Evolutionary conservation across 1,140 invertebrate species (phyloP).

Genomic region (Melanaphis sacchari): DNA sequence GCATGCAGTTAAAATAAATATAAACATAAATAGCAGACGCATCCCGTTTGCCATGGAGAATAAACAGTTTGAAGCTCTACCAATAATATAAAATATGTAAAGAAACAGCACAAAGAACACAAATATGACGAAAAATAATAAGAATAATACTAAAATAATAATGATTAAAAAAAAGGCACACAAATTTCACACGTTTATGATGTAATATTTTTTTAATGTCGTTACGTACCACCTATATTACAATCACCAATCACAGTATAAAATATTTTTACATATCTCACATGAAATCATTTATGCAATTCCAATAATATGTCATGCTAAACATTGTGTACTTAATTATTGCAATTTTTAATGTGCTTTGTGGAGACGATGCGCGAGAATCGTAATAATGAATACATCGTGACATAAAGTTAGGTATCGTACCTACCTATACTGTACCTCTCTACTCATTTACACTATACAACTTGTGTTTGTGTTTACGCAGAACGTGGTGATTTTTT

Average conservation of each 20-base stretch:
- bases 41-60: constrained; percentile 31
- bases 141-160: not conserved
- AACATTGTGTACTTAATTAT: not conserved
- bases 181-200: constrained; percentile 12
- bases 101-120: constrained; percentile 39
- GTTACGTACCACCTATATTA: constrained; percentile 31
- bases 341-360: constrained; percentile 12
- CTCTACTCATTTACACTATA: not conserved
- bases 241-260: constrained; percentile 51
- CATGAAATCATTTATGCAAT: not conserved
- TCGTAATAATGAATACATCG: not conserved
- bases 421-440: not conserved
- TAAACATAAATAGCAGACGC: constrained; percentile 27
- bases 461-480: not conserved
- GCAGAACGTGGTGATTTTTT: not conserved
- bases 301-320: not conserved
- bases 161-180: not conserved
- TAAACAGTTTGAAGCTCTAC: constrained; percentile 38
- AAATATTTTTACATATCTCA: not conserved
- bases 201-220: not conserved
- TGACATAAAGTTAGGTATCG: not conserved
- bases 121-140: not conserved
- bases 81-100: not conserved
- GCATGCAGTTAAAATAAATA: constrained; percentile 25
- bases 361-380: not conserved